Evolutionary conservation across 1,140 invertebrate species (phyloP), one percentile per base, ranked within the genome.

Genomic region (Drosophila pectinifera): DNA sequence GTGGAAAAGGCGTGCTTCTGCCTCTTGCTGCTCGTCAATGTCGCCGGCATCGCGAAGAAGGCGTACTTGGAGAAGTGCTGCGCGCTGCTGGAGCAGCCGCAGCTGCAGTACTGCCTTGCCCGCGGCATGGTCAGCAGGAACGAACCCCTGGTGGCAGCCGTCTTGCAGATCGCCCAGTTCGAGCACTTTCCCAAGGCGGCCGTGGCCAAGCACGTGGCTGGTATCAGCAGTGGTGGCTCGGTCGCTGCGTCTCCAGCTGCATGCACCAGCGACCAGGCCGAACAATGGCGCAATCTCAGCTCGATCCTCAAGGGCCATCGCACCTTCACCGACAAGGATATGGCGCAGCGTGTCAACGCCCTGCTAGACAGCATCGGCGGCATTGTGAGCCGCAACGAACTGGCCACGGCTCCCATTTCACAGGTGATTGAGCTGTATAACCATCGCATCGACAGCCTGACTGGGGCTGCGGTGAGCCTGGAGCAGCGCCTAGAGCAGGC

Each of bases 361-460:
- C 36, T 92, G 1, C 78, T 92, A 26, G 81, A 80, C 3, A 73
- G 59, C 53, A 92, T 92, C 34, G 69, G 70, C 0, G 61, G 69
- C 10, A 90, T 90, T 1, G 34, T 92, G 34, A 43, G 43, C 3
- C 79, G 80, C 34, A 90, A 92, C 56, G 85, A 92, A 13, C 46
- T 92, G 39, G 64, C 91, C 13, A 75, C 90, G 42, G 74, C 79
- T 2, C 85, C 91, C 2, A 80, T 84, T 6, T 92, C 91, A 0
- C 90, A 92, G 62, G 78, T 92, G 14, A 91, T 92, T 34, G 89
- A 92, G 28, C 42, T 92, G 8, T 92, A 90, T 3, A 90, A 91
- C 51, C 88, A 92, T 68, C 91, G 91, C 72, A 90, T 92, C 16
- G 73, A 91, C 6, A 90, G 81, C 42, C 78, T 91, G n/a, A 81